phyloP scores from a whole-genome alignment of 2,888 invertebrate species.

The Trissolcus brochymenae region DNA sequence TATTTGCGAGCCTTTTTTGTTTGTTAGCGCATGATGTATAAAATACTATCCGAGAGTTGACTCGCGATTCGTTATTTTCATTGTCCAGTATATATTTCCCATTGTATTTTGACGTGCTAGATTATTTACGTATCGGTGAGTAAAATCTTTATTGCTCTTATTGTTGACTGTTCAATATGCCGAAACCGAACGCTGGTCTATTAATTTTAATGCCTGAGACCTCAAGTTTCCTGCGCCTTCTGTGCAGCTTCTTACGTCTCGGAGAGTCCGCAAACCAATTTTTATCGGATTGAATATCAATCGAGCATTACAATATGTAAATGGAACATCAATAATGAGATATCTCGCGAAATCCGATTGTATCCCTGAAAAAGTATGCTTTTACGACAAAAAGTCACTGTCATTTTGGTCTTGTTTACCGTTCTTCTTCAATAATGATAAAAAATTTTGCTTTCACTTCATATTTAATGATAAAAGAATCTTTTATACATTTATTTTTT shows the following conservation, averaged over 20 bases:
- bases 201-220: constrained; percentile 35
- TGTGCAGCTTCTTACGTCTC: constrained; percentile 5
- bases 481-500: no score
- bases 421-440: neutral
- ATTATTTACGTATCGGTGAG: no score
- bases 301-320: constrained; percentile 42
- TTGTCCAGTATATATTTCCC: no score
- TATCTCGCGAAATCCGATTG: constrained; percentile 8
- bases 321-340: constrained; percentile 42
- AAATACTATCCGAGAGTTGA: no score
- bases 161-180: constrained; percentile 11
- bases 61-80: no score
- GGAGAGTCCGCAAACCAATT: constrained; percentile 16
- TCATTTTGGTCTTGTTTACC: constrained; percentile 7
- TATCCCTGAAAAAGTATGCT: constrained; percentile 9
- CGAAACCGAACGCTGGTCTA: constrained; percentile 8
- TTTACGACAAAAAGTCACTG: constrained; percentile 16
- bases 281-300: constrained; percentile 49
- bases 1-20: no score
- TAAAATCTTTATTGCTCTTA: no score
- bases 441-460: neutral
- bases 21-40: no score
- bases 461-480: no score
- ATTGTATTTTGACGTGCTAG: no score
- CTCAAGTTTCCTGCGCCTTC: constrained; percentile 15